These are phyloP conservation scores for Drosophila arizonae DNA, from an alignment of 1,140 invertebrate species.

Conservation along the genomic window DNA sequence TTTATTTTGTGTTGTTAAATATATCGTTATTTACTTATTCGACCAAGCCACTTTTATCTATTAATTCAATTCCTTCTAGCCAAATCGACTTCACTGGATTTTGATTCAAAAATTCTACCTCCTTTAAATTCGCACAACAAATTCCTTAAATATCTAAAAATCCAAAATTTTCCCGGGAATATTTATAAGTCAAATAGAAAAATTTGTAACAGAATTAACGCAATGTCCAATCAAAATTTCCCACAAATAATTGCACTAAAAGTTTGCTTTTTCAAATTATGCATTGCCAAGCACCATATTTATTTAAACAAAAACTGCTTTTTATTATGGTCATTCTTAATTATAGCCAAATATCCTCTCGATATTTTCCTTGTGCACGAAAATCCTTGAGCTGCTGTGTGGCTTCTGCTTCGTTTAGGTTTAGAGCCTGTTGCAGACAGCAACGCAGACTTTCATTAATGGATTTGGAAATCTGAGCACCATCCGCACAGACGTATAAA, in stretches of 20 bases:
- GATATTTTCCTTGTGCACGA: conserved; percentile 83
- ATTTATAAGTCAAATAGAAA: too few relatives aligned
- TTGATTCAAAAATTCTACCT: background rate
- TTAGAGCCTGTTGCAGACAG: conserved; percentile 83
- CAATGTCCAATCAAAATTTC: too few relatives aligned
- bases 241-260: too few relatives aligned
- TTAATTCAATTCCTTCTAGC: background rate
- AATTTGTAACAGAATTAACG: too few relatives aligned
- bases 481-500: conserved; percentile 92
- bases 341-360: conserved; percentile 85
- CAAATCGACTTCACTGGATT: background rate
- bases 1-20: conserved; percentile 82
- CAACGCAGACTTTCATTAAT: conserved; percentile 86
- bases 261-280: too few relatives aligned
- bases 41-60: conserved; percentile 53
- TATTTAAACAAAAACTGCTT: background rate
- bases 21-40: conserved; percentile 81
- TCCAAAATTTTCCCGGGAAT: too few relatives aligned
- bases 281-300: too few relatives aligned
- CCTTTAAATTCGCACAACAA: background rate
- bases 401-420: conserved; percentile 81
- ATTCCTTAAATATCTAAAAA: too few relatives aligned
- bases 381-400: conserved; percentile 81
- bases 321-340: background rate
- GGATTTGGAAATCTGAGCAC: conserved; percentile 88